A percentile compares a stretch with the other conserved stretches of the same genome.
Conservation (phyloP, 2,888 invertebrate species). For the Glomeris marginata region DNA sequence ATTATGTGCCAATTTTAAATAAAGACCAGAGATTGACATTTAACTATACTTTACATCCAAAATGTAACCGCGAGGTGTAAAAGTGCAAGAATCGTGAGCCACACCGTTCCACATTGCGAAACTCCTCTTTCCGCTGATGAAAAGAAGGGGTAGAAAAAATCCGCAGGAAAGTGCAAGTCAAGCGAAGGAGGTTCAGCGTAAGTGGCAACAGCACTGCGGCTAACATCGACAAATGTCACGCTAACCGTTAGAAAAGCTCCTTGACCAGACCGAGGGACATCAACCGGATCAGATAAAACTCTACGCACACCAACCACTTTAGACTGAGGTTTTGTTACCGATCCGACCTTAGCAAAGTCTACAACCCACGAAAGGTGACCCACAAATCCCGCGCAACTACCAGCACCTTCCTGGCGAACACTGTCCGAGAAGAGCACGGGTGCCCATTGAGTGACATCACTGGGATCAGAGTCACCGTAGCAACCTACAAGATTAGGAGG, state of each 20-base stretch:
- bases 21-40: too few relatives aligned
- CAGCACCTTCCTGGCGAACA: too few relatives aligned
- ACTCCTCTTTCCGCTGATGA: not conserved
- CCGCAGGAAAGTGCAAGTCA: slow-evolving; percentile 4
- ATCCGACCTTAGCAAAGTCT: slow-evolving; percentile 3
- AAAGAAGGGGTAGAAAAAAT: slow-evolving; percentile 12
- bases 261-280: too few relatives aligned
- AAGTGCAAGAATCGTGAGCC: too few relatives aligned
- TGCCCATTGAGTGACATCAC: slow-evolving; percentile 6
- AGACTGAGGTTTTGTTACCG: slow-evolving; percentile 3
- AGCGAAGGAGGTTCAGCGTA: slow-evolving; percentile 6
- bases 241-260: not conserved
- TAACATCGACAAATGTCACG: slow-evolving; percentile 9
- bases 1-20: too few relatives aligned
- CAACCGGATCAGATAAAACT: too few relatives aligned
- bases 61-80: too few relatives aligned
- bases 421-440: slow-evolving; percentile 1
- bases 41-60: too few relatives aligned
- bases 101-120: too few relatives aligned
- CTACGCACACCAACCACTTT: slow-evolving; percentile 8
- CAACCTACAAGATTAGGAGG: slow-evolving; percentile 8
- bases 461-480: slow-evolving; percentile 7
- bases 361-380: too few relatives aligned
- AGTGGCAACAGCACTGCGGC: slow-evolving; percentile 1
- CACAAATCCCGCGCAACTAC: too few relatives aligned